Evolutionary conservation across 2,888 invertebrate species (phyloP).

Genomic region (Micropterix aruncella): DNA sequence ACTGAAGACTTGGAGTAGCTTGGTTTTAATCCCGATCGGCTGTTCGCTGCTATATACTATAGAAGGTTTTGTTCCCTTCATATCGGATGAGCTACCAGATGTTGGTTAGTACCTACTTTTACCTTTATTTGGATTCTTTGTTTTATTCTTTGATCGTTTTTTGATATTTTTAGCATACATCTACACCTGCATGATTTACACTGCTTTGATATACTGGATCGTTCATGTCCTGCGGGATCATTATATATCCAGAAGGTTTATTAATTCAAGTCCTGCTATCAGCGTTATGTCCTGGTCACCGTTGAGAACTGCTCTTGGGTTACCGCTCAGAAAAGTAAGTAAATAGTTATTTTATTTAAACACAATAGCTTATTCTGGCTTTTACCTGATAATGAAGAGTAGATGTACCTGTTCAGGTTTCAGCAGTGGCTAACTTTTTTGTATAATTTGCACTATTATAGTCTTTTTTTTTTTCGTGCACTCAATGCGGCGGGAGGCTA

Average conservation of each 20-base stretch:
- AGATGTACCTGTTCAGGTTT: too few relatives aligned
- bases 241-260: neutral
- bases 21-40: neutral
- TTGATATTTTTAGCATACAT: neutral
- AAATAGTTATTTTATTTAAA: too few relatives aligned
- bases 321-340: too few relatives aligned
- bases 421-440: too few relatives aligned
- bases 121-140: too few relatives aligned
- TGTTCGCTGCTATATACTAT: neutral
- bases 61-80: neutral
- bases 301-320: neutral
- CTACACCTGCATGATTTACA: neutral
- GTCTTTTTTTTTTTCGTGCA: too few relatives aligned
- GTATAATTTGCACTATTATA: too few relatives aligned
- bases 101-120: neutral
- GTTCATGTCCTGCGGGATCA: neutral
- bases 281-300: neutral
- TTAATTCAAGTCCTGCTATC: neutral
- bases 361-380: too few relatives aligned
- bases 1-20: neutral
- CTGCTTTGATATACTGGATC: neutral
- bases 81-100: neutral
- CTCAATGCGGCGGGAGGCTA: too few relatives aligned
- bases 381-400: too few relatives aligned
- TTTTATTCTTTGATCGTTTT: too few relatives aligned